These are phyloP conservation scores for Delia radicum DNA, from an alignment of 1,140 invertebrate species.

Conservation along the genomic window DNA sequence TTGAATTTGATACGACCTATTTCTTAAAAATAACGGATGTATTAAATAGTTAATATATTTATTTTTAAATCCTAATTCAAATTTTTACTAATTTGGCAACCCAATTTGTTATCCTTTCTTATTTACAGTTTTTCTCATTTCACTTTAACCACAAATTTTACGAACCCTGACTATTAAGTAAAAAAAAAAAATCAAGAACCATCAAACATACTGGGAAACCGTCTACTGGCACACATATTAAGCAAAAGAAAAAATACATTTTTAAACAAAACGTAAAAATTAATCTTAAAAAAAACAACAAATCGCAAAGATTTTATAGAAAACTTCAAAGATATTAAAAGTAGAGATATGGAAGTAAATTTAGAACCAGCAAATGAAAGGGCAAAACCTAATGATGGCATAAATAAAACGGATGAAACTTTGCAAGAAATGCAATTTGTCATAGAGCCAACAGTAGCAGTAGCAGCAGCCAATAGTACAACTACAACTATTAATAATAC, in stretches of 20 bases:
- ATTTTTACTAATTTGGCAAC: too few species aligned
- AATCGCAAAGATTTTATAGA: background rate
- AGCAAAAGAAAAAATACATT: background rate
- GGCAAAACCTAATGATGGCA: background rate
- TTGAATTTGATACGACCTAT: too few species aligned
- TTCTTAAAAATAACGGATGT: too few species aligned
- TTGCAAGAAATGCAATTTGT: conserved; percentile 9
- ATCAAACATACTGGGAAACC: background rate
- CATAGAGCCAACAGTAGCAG: background rate
- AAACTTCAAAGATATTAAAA: background rate
- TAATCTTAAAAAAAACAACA: background rate
- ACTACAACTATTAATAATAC: background rate
- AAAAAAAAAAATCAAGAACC: conserved; percentile 19
- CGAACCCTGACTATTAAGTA: conserved; percentile 2
- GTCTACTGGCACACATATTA: background rate
- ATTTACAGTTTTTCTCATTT: background rate
- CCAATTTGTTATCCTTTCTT: background rate
- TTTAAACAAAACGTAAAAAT: background rate
- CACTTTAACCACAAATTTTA: background rate
- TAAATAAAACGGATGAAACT: conserved; percentile 1
- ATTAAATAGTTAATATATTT: too few species aligned
- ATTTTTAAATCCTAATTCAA: too few species aligned
- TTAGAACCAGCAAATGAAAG: conserved; percentile 1
- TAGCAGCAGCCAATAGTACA: background rate
- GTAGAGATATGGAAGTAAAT: conserved; percentile 7